These are phyloP conservation scores for Clistopyga incitator DNA, from an alignment of 2,888 invertebrate species.

Conservation along the genomic window DNA sequence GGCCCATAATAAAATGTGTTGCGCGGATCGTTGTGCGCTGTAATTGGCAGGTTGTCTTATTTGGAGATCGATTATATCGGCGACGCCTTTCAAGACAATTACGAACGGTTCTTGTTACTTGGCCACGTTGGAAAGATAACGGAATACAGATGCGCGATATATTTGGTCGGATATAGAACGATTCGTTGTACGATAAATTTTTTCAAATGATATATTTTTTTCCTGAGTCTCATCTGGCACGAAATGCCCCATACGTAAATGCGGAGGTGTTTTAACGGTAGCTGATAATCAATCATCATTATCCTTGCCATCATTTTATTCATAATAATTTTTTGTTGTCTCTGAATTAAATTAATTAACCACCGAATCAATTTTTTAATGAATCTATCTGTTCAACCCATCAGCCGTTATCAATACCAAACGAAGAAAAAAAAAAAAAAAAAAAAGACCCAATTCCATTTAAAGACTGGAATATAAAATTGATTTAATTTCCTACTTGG, in stretches of 20 bases:
- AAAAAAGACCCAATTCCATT: too few relatives aligned
- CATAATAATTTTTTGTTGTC: not conserved
- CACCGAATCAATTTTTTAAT: not conserved
- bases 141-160: not conserved
- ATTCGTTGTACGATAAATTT: not conserved
- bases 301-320: not conserved
- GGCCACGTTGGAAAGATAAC: not conserved
- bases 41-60: constrained; percentile 36
- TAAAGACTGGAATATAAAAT: too few relatives aligned
- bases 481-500: too few relatives aligned
- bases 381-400: too few relatives aligned
- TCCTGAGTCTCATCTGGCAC: not conserved
- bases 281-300: constrained; percentile 21
- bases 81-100: constrained; percentile 8
- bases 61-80: constrained; percentile 38
- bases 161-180: not conserved
- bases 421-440: too few relatives aligned
- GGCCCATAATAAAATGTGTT: not conserved
- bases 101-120: not conserved
- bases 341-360: not conserved
- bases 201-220: not conserved
- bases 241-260: not conserved
- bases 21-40: not conserved
- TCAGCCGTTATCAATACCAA: too few relatives aligned
- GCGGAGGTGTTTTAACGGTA: not conserved